phyloP scores from a whole-genome alignment of 1,140 invertebrate species.

The Mesaphorura yosii region DNA sequence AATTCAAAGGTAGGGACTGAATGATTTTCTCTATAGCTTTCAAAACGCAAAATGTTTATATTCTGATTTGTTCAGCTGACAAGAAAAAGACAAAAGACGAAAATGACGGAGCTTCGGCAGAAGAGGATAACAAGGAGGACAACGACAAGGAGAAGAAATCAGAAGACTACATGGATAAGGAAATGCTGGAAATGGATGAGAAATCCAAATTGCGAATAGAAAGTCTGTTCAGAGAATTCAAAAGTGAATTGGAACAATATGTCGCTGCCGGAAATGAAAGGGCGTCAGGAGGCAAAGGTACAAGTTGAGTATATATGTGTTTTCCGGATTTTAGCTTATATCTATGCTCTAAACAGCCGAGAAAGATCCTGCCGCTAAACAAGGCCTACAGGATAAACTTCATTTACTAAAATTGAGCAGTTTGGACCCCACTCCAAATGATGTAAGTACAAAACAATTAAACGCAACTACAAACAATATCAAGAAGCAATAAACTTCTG shows the following conservation, averaged over 20 bases:
- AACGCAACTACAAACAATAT: too few species aligned
- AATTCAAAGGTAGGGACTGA: slow-evolving; percentile 62
- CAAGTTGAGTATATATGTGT: not conserved
- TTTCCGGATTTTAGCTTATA: not conserved
- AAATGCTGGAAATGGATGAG: slow-evolving; percentile 58
- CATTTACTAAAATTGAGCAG: slow-evolving; percentile 30
- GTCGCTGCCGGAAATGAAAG: slow-evolving; percentile 25
- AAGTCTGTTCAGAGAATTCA: slow-evolving; percentile 31
- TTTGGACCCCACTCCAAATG: slow-evolving; percentile 10
- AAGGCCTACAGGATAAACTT: slow-evolving; percentile 28
- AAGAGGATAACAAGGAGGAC: slow-evolving; percentile 43
- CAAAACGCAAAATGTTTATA: not conserved
- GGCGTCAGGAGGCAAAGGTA: slow-evolving; percentile 18
- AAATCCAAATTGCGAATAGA: slow-evolving; percentile 60
- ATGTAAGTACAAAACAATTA: slow-evolving; percentile 8
- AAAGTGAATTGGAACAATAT: slow-evolving; percentile 28
- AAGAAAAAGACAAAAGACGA: slow-evolving; percentile 27
- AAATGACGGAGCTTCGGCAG: slow-evolving; percentile 26
- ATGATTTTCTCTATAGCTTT: not conserved
- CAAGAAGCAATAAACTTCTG: too few species aligned
- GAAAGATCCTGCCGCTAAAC: slow-evolving; percentile 23
- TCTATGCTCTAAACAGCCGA: too few species aligned
- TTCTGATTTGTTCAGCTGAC: slow-evolving; percentile 18
- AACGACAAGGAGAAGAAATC: slow-evolving; percentile 10
- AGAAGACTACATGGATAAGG: slow-evolving; percentile 68